These are phyloP conservation scores for Lophotriccus pileatus DNA, from an alignment of 2,797 vertebrate genomes.

Conservation along the genomic window DNA sequence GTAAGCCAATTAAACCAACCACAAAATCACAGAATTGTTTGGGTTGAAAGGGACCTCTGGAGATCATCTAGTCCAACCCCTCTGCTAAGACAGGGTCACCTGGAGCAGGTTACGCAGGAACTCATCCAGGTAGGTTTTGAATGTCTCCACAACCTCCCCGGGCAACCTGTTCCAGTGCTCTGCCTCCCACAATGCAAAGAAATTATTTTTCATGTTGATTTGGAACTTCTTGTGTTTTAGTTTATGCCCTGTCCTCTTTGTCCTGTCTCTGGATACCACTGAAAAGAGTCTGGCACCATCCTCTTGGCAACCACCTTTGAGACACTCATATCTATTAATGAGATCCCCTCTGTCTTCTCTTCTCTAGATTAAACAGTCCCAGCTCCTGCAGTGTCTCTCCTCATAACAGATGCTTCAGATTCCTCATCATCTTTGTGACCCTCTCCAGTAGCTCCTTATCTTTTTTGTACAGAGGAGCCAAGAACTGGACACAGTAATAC, in stretches of 20 bases:
- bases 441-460: neutral
- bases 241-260: neutral
- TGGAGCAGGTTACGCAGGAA: neutral
- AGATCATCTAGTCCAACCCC: too few relatives aligned
- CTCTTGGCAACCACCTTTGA: neutral
- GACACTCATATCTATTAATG: neutral
- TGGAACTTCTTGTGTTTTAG: neutral
- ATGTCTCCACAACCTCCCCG: neutral
- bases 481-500: neutral
- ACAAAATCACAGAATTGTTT: neutral
- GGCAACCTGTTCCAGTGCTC: neutral
- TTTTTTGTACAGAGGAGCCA: neutral
- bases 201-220: neutral
- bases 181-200: neutral
- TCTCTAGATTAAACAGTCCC: neutral
- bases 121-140: accelerated
- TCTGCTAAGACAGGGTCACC: neutral
- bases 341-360: neutral
- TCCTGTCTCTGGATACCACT: neutral
- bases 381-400: neutral
- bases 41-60: neutral
- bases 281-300: neutral
- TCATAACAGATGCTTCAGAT: neutral
- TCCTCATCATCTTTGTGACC: neutral
- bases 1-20: neutral